phyloP scores from a whole-genome alignment of 2,888 invertebrate genomes.

The Heliconius ethilla region DNA sequence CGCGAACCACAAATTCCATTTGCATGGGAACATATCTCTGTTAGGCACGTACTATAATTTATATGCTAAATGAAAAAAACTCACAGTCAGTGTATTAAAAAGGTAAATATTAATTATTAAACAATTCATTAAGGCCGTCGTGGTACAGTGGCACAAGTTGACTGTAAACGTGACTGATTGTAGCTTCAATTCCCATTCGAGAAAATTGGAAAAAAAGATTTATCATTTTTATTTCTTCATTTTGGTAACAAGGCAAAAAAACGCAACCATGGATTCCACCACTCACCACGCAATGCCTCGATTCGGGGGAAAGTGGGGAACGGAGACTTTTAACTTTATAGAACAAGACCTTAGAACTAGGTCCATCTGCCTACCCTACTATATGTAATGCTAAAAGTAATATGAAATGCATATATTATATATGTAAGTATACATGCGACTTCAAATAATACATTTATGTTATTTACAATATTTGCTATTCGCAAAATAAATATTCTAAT shows the following conservation, averaged over 20 bases:
- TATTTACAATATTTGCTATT: background rate
- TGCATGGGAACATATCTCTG: constrained; percentile 71
- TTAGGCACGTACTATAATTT: constrained; percentile 40
- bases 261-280: background rate
- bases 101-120: background rate
- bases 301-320: too few species aligned
- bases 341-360: too few species aligned
- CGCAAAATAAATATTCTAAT: constrained; percentile 9
- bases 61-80: constrained; percentile 23
- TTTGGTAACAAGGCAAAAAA: background rate
- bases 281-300: background rate
- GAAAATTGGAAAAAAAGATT: too few species aligned
- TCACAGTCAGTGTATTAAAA: constrained; percentile 38
- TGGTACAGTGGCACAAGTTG: background rate
- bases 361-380: too few species aligned
- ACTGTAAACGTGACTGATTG: background rate
- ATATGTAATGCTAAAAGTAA: too few species aligned
- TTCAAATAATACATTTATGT: background rate
- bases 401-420: too few species aligned
- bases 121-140: background rate
- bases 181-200: background rate
- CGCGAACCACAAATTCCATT: constrained; percentile 71
- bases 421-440: too few species aligned
- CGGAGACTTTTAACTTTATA: too few species aligned
- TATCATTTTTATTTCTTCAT: too few species aligned